Evolutionary conservation across 2,797 vertebrate genomes (phyloP), one percentile per base, ranked within the genome.

Genomic region (Protonibea diacanthus): DNA sequence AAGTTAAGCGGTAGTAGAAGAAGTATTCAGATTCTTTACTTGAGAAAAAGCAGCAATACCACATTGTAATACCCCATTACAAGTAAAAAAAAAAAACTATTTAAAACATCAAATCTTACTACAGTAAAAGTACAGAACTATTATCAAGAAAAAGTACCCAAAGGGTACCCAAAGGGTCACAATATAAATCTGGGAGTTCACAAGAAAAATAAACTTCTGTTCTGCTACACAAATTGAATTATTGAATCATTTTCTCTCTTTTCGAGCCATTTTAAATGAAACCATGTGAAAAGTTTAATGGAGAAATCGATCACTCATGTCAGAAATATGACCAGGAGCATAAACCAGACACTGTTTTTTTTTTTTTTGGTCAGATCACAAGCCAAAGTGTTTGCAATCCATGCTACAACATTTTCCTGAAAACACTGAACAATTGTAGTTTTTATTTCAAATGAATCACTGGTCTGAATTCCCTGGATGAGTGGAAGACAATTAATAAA

Each of bases 141-240:
- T 33, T 3, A 21, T 13, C 10, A 47, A 0, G 3, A 59, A 20
- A 23, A 49, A 49, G 2, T 48, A 29, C 0, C 42, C 33, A 0
- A 59, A 38, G 9, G 9, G 33, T 9, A 13, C 14, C 18, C 4
- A 25, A 47, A 14, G 3, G 18, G 58, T 60, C 23, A 64, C 18
- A 58, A 5, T 42, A 40, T 48, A 12, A 52, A 74, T 55, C 20
- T 74, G 9, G 9, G 49, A 60, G 29, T 18, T 73, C 27, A 51
- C 40, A 2, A 49, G 38, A 45, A 51, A 25, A 17, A 20, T 20
- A 53, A 53, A 18, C 18, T 6, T 20, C 9, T 15, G 21, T 61
- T 52, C 5, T 66, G 59, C n/a, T 15, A 11, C 25, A 56, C 42
- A 71, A 12, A 60, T 48, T 58, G 11, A 20, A 57, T n/a, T 44